A percentile compares a stretch with the other conserved stretches of the same genome.
These are phyloP conservation scores for Proctacanthus coquilletti DNA, from an alignment of 1,140 invertebrate species.

Conservation along the genomic window DNA sequence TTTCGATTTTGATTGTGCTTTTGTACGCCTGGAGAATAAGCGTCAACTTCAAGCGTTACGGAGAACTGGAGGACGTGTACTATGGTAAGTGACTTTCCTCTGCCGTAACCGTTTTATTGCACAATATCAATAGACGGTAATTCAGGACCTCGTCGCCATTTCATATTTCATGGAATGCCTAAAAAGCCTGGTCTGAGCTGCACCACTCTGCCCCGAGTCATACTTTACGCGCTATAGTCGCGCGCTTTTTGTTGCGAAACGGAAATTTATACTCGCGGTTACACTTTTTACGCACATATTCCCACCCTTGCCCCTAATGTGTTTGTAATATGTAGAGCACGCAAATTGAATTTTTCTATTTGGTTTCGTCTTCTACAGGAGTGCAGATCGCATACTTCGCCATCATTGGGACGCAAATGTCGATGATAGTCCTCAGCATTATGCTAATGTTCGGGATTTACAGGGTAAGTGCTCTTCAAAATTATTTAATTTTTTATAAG, in stretches of 20 bases:
- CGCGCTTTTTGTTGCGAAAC: background rate
- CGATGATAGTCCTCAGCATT: conserved; percentile 50
- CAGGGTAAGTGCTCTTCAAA: conserved; percentile 54
- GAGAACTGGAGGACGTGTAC: conserved; percentile 51
- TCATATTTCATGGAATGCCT: too few relatives aligned
- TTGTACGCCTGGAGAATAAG: conserved; percentile 54
- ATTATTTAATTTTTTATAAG: too few relatives aligned
- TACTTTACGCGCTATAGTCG: background rate
- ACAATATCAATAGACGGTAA: too few relatives aligned
- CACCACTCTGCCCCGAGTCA: background rate
- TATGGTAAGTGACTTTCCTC: conserved; percentile 38
- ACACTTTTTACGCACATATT: too few relatives aligned
- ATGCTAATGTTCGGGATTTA: conserved; percentile 50
- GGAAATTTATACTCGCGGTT: too few relatives aligned
- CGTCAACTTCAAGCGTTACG: conserved; percentile 47
- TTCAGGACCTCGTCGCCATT: too few relatives aligned
- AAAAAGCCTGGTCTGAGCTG: conserved; percentile 5
- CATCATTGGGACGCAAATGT: conserved; percentile 55
- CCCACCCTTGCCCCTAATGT: too few relatives aligned
- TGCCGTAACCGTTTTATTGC: background rate
- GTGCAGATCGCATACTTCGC: conserved; percentile 59
- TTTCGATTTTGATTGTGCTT: conserved; percentile 50
- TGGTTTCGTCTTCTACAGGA: conserved; percentile 33
- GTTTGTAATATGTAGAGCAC: too few relatives aligned
- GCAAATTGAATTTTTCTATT: background rate